A percentile compares a stretch with the other conserved stretches of the same genome.
Conservation (phyloP, 2,888 invertebrate species). For the Prenolepis imparis region DNA sequence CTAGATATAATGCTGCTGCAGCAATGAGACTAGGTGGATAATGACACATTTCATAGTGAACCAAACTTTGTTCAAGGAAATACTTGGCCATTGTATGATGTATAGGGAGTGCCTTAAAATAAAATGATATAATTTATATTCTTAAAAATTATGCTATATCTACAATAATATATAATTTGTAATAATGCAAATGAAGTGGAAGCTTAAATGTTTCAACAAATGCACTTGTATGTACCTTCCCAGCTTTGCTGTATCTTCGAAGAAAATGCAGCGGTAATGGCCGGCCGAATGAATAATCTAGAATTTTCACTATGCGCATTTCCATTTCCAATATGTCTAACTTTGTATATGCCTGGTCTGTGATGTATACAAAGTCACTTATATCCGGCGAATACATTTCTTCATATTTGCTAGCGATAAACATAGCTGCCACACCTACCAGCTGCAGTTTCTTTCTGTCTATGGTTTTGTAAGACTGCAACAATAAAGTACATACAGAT, state of each 20-base stretch:
- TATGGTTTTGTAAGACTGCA: constrained; percentile 89
- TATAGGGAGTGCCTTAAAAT: constrained; percentile 88
- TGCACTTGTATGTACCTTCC: constrained; percentile 79
- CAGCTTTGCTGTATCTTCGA: constrained; percentile 91
- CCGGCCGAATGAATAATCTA: constrained; percentile 94
- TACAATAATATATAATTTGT: neutral
- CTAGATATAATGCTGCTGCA: constrained; percentile 93
- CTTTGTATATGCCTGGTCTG: constrained; percentile 94
- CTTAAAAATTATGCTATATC: neutral
- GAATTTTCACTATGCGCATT: constrained; percentile 90
- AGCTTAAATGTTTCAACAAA: neutral
- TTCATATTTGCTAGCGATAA: constrained; percentile 97
- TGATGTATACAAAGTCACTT: constrained; percentile 95
- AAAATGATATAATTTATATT: neutral
- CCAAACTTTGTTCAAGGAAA: constrained; percentile 93
- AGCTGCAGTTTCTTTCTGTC: constrained; percentile 92
- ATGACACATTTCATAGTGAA: constrained; percentile 93
- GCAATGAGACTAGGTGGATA: constrained; percentile 94
- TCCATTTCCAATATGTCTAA: constrained; percentile 94
- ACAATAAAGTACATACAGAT: constrained; percentile 69
- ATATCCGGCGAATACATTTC: constrained; percentile 96
- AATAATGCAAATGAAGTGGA: neutral
- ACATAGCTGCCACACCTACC: constrained; percentile 95
- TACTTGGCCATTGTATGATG: constrained; percentile 96
- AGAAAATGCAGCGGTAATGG: constrained; percentile 96